These are phyloP conservation scores for Pristis pectinata DNA, from an alignment of 2,797 vertebrate genomes.

Conservation along the genomic window DNA sequence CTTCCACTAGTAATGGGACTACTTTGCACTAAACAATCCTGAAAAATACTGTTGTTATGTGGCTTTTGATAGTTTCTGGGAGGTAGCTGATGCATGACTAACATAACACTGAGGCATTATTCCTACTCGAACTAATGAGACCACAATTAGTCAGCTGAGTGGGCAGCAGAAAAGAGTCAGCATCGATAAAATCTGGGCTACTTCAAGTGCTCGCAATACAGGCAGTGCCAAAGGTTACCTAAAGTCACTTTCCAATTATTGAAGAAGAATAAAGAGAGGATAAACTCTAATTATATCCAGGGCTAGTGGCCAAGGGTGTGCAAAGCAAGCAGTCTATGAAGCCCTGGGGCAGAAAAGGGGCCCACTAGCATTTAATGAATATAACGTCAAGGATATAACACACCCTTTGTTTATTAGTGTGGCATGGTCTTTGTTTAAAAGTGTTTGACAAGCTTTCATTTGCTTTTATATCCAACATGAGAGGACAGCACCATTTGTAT, in stretches of 20 bases:
- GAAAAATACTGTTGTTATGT: slow-evolving; percentile 48
- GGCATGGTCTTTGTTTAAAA: background rate
- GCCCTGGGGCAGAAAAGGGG: slow-evolving; percentile 9
- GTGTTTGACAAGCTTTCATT: background rate
- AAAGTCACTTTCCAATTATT: slow-evolving; percentile 30
- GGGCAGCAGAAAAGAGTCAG: slow-evolving; percentile 34
- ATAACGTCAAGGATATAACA: slow-evolving; percentile 11
- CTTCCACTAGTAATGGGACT: slow-evolving; percentile 46
- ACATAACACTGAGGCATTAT: slow-evolving; percentile 46
- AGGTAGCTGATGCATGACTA: slow-evolving; percentile 51
- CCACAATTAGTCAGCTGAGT: slow-evolving; percentile 33
- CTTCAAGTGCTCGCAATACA: slow-evolving; percentile 20
- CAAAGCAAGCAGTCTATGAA: background rate
- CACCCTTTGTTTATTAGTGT: slow-evolving; percentile 1
- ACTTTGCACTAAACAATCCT: slow-evolving; percentile 44
- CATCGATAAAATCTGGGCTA: slow-evolving; percentile 19
- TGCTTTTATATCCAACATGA: background rate
- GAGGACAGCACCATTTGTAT: background rate
- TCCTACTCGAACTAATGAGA: slow-evolving; percentile 31
- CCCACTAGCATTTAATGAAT: background rate
- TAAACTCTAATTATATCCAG: slow-evolving; percentile 1
- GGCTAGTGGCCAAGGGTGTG: background rate
- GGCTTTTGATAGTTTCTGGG: slow-evolving; percentile 49
- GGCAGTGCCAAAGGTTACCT: slow-evolving; percentile 22
- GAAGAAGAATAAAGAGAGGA: slow-evolving; percentile 1